phyloP scores from a whole-genome alignment of 2,888 invertebrate species.

The Cylindroiulus punctatus region DNA sequence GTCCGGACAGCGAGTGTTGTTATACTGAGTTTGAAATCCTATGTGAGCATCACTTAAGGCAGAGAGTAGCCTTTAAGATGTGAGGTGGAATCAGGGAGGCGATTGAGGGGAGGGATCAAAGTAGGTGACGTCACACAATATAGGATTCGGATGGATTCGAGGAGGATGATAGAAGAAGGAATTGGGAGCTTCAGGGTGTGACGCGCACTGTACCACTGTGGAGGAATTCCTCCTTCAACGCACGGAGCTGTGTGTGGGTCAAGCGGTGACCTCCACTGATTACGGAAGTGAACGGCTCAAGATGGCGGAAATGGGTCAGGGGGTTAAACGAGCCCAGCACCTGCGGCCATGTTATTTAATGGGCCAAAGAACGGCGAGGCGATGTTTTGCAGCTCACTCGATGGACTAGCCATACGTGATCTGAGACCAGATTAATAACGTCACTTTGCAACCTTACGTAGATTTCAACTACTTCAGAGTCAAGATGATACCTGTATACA shows the following conservation, averaged over 20 bases:
- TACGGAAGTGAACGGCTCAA: slow-evolving; percentile 28
- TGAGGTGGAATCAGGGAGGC: neutral
- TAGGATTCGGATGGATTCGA: slow-evolving; percentile 17
- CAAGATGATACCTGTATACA: no score
- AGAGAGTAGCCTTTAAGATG: slow-evolving; percentile 42
- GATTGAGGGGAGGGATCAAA: neutral
- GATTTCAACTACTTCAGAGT: no score
- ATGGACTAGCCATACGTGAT: neutral
- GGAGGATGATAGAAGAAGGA: neutral
- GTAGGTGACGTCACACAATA: neutral
- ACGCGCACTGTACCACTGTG: slow-evolving; percentile 24
- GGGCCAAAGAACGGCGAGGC: neutral
- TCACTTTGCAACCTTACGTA: neutral
- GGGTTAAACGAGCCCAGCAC: slow-evolving; percentile 22
- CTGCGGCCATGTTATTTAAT: slow-evolving; percentile 17
- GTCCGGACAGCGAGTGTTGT: slow-evolving; percentile 39
- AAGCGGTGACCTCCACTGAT: slow-evolving; percentile 19
- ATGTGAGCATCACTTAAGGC: slow-evolving; percentile 27
- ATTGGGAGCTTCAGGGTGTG: slow-evolving; percentile 37
- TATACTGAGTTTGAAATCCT: slow-evolving; percentile 38
- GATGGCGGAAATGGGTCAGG: slow-evolving; percentile 7
- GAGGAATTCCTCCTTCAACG: slow-evolving; percentile 28
- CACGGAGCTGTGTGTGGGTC: neutral
- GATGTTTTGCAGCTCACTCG: neutral
- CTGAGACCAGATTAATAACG: neutral